Evolutionary conservation across 2,888 invertebrate species (phyloP), one percentile per base, ranked within the genome.

Genomic region (Dorcus hopei): DNA sequence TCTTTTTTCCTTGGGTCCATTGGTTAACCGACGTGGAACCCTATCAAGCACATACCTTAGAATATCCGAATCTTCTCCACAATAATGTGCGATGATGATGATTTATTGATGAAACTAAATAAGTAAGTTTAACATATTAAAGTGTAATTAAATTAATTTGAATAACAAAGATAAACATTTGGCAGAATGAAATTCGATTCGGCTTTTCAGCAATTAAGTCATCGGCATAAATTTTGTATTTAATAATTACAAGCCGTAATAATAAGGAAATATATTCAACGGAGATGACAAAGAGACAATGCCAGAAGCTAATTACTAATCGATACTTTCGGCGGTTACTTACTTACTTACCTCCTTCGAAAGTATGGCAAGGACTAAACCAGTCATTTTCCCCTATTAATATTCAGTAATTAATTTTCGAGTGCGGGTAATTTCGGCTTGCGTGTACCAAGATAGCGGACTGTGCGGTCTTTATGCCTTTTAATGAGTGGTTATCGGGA

Each of bases 381-480:
- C 76, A 75, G 75, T 75, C 74, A 75, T 76, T 77, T 75, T 74
- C 74, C 73, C 72, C 73, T 75, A 75, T 74, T 76, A 76, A 77
- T 77, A 77, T 76, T 76, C 73, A 74, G 76, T 76, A 76, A 77
- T 77, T 77, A 77, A 77, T 77, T 77, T 76, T 71, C 69, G 68
- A 72, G 73, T 53, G 72, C 70, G 70, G 72, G 70, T 73, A 74
- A 74, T 75, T 75, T 74, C 68, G 70, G 73, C 68, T 75, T 71
- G 75, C 75, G 75, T 76, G 74, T 71, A 68, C 68, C 65, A 67
- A 71, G 72, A 70, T 69, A 70, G 65, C 67, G 68, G 68, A 66
- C 71, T 66, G 67, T 64, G 68, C 67, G 72, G 72, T 74, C 74
- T 76, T 76, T 76, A 76, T 74, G 70, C 69, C 72, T 73, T 73